Conservation (phyloP, 2,113 vertebrate genomes). For the Tachysurus vachellii region DNA sequence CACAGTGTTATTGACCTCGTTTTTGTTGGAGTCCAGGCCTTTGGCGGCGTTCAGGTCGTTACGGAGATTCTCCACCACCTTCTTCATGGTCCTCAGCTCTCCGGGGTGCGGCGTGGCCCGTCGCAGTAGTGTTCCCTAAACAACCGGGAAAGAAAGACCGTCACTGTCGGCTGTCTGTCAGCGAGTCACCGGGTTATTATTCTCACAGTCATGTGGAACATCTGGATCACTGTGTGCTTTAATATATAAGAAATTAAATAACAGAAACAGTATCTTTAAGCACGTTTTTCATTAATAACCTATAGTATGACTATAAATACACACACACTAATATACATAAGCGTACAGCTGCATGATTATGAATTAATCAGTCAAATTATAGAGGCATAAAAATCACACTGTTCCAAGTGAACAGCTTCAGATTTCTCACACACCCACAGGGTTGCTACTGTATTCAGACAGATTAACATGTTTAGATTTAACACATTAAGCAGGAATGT, state of each 20-base stretch:
- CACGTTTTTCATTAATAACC: not conserved
- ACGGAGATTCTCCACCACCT: conserved; percentile 91
- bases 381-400: too few species aligned
- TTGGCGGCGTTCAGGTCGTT: conserved; percentile 96
- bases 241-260: not conserved
- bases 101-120: conserved; percentile 95
- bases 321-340: too few species aligned
- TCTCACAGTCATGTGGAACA: not conserved
- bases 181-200: not conserved
- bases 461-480: not conserved
- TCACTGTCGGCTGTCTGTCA: not conserved
- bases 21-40: conserved; percentile 99
- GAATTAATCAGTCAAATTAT: too few species aligned
- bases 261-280: not conserved
- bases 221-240: not conserved
- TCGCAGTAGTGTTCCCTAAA: conserved; percentile 84
- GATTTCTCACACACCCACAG: not conserved
- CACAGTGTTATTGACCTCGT: conserved; percentile 94
- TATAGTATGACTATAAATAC: too few species aligned
- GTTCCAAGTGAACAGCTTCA: too few species aligned
- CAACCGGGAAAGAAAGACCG: not conserved
- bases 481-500: not conserved
- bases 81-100: conserved; percentile 96
- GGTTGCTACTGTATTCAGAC: not conserved
- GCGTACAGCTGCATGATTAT: too few species aligned